Evolutionary conservation across 2,113 vertebrate species (phyloP), one percentile per base, ranked within the genome.

Genomic region (Candoia aspera): DNA sequence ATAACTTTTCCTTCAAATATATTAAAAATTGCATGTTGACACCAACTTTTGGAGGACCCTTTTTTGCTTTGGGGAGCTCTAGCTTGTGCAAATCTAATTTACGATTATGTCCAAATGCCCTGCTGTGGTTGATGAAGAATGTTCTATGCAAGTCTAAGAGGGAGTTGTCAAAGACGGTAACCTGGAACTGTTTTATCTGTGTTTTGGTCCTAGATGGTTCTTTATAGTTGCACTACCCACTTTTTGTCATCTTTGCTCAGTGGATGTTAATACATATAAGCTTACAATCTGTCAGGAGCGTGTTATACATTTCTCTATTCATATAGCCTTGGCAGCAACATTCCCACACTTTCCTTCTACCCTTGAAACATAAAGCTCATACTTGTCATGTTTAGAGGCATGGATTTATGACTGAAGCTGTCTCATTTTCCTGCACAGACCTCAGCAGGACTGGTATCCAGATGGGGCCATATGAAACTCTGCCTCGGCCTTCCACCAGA

Each of bases 391-490:
- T 96, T 95, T 95, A 94, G 95, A 96, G 93, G 93, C 93, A 94
- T 94, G 93, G 96, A 97, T 97, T 97, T 97, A 97, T 96, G 93
- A 95, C 92, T 94, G 88, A 95, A 94, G 95, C 95, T 94, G 94
- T 92, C 95, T 97, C 95, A 95, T 95, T 96, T 96, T 96, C 96
- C 96, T 92, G 89, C 95, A 94, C 94, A 94, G 92, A 94, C 92
- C 94, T 96, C 92, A 92, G 54, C 95, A 93, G 92, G 95, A 92
- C 96, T 97, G 96, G 94, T 94, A 92, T 97, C 96, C 96, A 97
- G 96, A 97, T 97, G 96, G 95, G 95, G 94, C 95, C 95, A 92
- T 91, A 96, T 95, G 95, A 97, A 96, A 93, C 93, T 93, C 93
- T 84, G 93, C 88, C 94, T 95, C 95, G 95, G 24, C 88, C 93